These are phyloP conservation scores for Chrysemys picta DNA, from an alignment of 2,113 vertebrate species.

Conservation along the genomic window DNA sequence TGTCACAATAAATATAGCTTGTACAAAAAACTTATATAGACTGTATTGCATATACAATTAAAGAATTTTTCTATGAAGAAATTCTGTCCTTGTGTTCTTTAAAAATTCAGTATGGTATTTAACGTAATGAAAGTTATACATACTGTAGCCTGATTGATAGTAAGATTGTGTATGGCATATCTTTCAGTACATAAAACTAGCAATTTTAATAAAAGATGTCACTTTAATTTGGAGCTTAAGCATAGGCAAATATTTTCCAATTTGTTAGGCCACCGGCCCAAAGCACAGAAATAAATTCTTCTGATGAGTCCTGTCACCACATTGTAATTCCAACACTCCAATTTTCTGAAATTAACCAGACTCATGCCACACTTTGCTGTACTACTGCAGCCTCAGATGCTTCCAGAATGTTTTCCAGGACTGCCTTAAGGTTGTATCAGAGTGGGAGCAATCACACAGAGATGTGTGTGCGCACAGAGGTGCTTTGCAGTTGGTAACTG, in stretches of 20 bases:
- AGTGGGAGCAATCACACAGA: slow-evolving; percentile 32
- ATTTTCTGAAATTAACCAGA: slow-evolving; percentile 82
- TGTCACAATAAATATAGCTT: neutral
- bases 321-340: slow-evolving; percentile 74
- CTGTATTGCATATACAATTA: neutral
- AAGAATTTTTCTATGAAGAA: neutral
- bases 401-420: slow-evolving; percentile 60
- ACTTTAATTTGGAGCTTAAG: slow-evolving; percentile 78
- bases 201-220: slow-evolving; percentile 77
- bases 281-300: slow-evolving; percentile 80
- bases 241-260: slow-evolving; percentile 81
- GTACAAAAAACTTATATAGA: neutral
- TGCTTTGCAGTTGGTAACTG: slow-evolving; percentile 53
- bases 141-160: neutral
- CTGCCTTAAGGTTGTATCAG: slow-evolving; percentile 40
- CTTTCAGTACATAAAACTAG: slow-evolving; percentile 71
- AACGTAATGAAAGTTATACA: neutral
- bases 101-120: neutral
- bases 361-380: slow-evolving; percentile 64
- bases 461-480: neutral
- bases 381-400: slow-evolving; percentile 52
- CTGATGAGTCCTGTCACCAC: slow-evolving; percentile 81
- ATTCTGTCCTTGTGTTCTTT: neutral
- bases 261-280: slow-evolving; percentile 77
- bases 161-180: slow-evolving; percentile 31